phyloP scores from a whole-genome alignment of 2,888 invertebrate species.

The Latrodectus elegans region DNA sequence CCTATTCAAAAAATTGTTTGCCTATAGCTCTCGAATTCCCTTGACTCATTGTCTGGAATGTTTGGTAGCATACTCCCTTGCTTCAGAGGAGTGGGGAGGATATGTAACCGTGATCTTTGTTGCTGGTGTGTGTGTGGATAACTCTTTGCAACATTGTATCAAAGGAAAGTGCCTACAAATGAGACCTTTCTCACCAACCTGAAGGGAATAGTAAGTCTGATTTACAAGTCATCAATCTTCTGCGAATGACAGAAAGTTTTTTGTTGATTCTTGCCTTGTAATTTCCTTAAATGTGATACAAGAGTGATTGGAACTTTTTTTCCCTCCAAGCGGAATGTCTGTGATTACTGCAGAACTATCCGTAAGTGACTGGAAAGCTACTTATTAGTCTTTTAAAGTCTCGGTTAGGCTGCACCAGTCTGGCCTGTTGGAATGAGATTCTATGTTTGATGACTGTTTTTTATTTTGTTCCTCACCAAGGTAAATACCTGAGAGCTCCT shows the following conservation, averaged over 20 bases:
- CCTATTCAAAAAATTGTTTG: neutral
- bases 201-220: slow-evolving; percentile 5
- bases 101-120: neutral
- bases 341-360: neutral
- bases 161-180: neutral
- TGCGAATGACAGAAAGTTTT: slow-evolving; percentile 13
- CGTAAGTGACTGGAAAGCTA: neutral
- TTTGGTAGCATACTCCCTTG: neutral
- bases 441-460: neutral
- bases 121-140: neutral
- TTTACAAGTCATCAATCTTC: slow-evolving; percentile 41
- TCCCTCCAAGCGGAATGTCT: neutral
- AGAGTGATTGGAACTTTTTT: neutral
- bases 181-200: slow-evolving; percentile 8
- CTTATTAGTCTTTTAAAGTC: neutral
- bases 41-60: neutral
- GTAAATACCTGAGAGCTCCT: too few relatives aligned
- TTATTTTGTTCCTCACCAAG: neutral
- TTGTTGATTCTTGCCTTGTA: slow-evolving; percentile 10
- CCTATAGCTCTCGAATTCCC: neutral
- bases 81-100: neutral
- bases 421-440: neutral
- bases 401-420: neutral
- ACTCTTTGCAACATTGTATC: slow-evolving; percentile 49
- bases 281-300: slow-evolving; percentile 18